phyloP scores from a whole-genome alignment of 2,888 invertebrate genomes.

The Polydesmus complanatus region DNA sequence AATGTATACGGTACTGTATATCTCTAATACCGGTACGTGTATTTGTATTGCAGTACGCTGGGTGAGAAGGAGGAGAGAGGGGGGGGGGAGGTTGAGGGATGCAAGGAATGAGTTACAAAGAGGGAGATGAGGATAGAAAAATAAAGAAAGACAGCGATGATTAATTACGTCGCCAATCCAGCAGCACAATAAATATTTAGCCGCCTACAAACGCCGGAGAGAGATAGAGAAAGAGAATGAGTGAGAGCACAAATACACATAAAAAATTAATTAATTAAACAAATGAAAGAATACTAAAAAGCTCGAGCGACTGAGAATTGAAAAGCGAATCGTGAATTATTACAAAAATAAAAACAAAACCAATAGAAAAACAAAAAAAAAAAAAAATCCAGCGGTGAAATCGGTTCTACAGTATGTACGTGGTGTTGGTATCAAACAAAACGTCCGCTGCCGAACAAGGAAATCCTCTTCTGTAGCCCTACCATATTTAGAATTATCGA shows the following conservation, averaged over 20 bases:
- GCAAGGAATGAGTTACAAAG: neutral
- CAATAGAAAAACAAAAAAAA: neutral
- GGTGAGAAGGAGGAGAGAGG: neutral
- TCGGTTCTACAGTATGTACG: no score
- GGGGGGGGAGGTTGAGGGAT: neutral
- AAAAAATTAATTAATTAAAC: neutral
- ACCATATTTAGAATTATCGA: no score
- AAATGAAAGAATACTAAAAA: neutral
- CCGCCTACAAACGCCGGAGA: neutral
- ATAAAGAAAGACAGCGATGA: neutral
- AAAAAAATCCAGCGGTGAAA: neutral
- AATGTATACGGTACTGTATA: no score
- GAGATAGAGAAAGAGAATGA: neutral
- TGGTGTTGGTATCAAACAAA: no score
- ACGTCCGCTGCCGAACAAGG: no score
- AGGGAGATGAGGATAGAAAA: neutral
- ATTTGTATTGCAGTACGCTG: neutral
- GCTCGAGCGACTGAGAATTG: neutral
- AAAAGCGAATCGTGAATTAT: neutral
- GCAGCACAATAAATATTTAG: neutral
- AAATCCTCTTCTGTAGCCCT: no score
- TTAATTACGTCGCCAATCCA: neutral
- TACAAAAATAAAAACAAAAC: no score
- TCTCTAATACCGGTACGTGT: no score
- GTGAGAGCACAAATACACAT: neutral